Evolutionary conservation across 2,888 invertebrate species (phyloP).

Genomic region (Epirrhoe tristata): DNA sequence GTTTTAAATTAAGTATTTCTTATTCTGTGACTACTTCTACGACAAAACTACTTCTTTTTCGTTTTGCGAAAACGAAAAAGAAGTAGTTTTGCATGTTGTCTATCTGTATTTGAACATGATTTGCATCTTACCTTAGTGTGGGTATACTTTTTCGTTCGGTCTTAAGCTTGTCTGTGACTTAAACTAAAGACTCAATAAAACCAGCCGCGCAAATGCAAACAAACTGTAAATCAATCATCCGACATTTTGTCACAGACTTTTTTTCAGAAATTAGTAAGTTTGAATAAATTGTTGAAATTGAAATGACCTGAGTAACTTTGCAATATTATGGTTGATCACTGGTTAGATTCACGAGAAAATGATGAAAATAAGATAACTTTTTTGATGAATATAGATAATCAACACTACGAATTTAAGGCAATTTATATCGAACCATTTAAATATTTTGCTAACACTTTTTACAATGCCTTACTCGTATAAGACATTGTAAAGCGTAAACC

Average conservation of each 20-base stretch:
- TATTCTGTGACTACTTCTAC: background rate
- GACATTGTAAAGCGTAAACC: background rate
- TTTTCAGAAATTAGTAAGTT: background rate
- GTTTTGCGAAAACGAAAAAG: background rate
- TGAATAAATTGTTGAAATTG: background rate
- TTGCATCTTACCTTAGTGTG: background rate
- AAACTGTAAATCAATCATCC: conserved; percentile 4
- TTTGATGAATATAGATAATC: too few species aligned
- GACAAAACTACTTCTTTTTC: too few species aligned
- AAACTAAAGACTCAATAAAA: background rate
- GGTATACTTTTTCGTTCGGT: conserved; percentile 48
- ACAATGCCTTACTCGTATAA: background rate
- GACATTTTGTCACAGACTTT: conserved; percentile 8
- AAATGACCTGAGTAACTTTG: too few species aligned
- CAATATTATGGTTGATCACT: too few species aligned
- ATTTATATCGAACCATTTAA: too few species aligned
- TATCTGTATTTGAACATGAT: background rate
- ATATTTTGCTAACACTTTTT: background rate
- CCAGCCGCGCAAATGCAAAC: conserved; percentile 4
- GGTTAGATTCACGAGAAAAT: too few species aligned
- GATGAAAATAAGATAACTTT: too few species aligned
- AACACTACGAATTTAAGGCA: too few species aligned
- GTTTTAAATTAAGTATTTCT: background rate
- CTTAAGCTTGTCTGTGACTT: conserved; percentile 1
- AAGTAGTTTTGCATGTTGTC: background rate